Conservation (phyloP, 2,113 vertebrate genomes). For the Pachycephala philippinensis region DNA sequence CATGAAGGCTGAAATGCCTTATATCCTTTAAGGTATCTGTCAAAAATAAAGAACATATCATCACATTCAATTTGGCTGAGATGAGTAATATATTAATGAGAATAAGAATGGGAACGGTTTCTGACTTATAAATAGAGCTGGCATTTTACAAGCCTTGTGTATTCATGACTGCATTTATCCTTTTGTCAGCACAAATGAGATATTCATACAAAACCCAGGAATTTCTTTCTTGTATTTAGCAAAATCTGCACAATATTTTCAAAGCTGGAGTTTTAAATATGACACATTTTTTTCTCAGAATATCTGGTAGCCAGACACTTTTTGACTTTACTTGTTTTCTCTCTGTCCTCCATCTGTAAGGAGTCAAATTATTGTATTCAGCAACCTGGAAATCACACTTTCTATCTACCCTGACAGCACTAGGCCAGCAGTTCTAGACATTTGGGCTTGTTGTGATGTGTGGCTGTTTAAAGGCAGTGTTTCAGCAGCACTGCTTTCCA, state of each 20-base stretch:
- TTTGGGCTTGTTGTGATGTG: background rate
- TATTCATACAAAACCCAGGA: background rate
- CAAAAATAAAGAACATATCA: constrained; percentile 63
- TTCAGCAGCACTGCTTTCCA: background rate
- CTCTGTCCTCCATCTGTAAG: background rate
- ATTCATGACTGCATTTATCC: constrained; percentile 30
- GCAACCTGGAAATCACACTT: constrained; percentile 47
- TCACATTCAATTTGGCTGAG: constrained; percentile 65
- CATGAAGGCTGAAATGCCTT: constrained; percentile 55
- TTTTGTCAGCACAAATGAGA: constrained; percentile 62
- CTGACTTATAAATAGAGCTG: constrained; percentile 59
- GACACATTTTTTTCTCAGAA: constrained; percentile 21
- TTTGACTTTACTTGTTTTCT: background rate
- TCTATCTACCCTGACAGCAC: constrained; percentile 36
- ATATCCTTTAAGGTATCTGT: constrained; percentile 67
- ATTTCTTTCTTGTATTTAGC: constrained; percentile 26
- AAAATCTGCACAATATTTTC: constrained; percentile 35
- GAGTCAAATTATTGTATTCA: constrained; percentile 12
- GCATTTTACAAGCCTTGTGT: constrained; percentile 34
- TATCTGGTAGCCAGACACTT: constrained; percentile 26
- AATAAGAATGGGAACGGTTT: constrained; percentile 33
- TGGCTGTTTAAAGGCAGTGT: background rate
- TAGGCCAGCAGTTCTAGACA: background rate
- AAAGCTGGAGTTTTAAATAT: constrained; percentile 8
- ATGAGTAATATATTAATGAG: constrained; percentile 59